Base-by-base conservation (phyloP, 2,888 invertebrate species). In the Macaria notata region DNA sequence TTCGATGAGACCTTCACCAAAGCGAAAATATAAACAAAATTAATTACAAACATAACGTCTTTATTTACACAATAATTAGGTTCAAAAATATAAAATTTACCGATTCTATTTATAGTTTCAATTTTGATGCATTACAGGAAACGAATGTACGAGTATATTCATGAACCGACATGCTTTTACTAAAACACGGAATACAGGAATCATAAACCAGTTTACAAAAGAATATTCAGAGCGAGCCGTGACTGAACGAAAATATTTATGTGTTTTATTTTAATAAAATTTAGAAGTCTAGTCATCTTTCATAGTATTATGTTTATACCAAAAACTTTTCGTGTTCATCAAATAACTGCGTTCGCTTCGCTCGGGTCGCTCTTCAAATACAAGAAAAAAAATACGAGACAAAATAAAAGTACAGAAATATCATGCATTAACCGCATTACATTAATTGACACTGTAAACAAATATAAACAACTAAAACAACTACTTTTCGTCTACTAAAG, bases 61-160 rank as follows among this genome's bases (percentile, higher is more conserved):
- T 84, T 84, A 84, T 84, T 84, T 82, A 84, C 81, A 75, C 69
- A 61, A 70, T 64, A 45, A 49, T 49, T 43, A 53, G 57, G 38
- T 59, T 51, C 50, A 59, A 54, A 46, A 49, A 38, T 46, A 39
- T 45, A 51, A 46, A 51, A 49, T 41, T 49, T 41, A 41, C 47
- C 41, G 59, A 59, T 59, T 59, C 43, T 51, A 54, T 59, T 54
- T 59, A 59, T 59, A 59, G 7, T 36, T 36, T 36, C 33, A 36
- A 50, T 54, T 47, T 50, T 31, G 42, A 30, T 46, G 49, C 54
- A 54, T 47, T 50, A 47, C 9, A 46, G 38, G 45, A 53, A 42
- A 49, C 4, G 46, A 47, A 52, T 47, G 31, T 49, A 55, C 50
- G 39, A 52, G 39, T 31, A 9, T 39, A 19, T 19, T 19, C 19